Base-by-base conservation (phyloP, 2,888 invertebrate genomes). In the Phania funesta region DNA sequence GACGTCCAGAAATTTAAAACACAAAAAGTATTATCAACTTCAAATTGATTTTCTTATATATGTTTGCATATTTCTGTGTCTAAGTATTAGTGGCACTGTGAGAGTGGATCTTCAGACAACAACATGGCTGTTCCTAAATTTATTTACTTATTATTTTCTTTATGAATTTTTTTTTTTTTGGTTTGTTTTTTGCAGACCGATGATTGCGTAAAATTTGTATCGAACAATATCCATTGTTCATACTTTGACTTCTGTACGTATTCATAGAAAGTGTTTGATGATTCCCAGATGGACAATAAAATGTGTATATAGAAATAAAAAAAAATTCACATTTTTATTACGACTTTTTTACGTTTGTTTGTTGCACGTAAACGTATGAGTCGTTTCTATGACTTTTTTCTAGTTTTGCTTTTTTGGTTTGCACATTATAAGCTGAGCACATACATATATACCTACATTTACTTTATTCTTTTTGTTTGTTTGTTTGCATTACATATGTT, bases 31-130 rank as follows among this genome's bases (percentile, higher is more conserved):
- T 74, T 77, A 82, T 64, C 50, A 82, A 78, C 64, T 82, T 82
- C 52, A 70, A 82, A 82, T 82, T 74, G 82, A 82, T 82, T 82
- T 82, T 74, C n/a, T n/a, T n/a, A n/a, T n/a, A n/a, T 18, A 18
- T 32, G 13, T 50, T 20, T 41, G 32, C 8, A 44, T 26, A 18
- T 9, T 7, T 68, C 2, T 20, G 29, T 11, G 16, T 48, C 1
- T 8, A 16, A 24, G 44, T 48, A 7, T 44, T 46, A 46, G 16
- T 58, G 9, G 50, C 20, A 2, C 20, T 54, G 22, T 26, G 22
- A n/a, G n/a, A n/a, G n/a, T n/a, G n/a, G n/a, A n/a, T 48, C n/a
- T 35, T 44, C 16, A 44, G 16, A 44, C 16, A 7, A 44, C 8
- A 1, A 6, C 16, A 44, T n/a, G 5, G 41, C 16, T n/a, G n/a